These are phyloP conservation scores for Tridacna crocea DNA, from an alignment of 2,888 invertebrate genomes.

Conservation along the genomic window DNA sequence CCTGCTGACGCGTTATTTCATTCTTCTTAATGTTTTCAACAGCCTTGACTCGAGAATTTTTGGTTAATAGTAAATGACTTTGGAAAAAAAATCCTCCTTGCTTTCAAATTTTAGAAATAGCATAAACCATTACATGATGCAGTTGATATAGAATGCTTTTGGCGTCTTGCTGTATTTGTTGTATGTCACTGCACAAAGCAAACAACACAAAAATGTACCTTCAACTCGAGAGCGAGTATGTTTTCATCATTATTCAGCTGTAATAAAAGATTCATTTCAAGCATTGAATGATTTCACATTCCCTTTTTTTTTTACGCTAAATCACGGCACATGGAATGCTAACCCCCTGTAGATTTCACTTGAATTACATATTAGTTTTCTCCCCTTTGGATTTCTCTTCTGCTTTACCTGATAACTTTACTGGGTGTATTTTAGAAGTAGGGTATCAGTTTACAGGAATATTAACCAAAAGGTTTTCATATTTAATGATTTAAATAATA, in stretches of 20 bases:
- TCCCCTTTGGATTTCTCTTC: background rate
- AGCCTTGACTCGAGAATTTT: too few relatives aligned
- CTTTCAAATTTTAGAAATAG: too few relatives aligned
- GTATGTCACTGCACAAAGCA: background rate
- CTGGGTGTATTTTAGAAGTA: too few relatives aligned
- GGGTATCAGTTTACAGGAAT: too few relatives aligned
- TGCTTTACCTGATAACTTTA: too few relatives aligned
- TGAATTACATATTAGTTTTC: background rate
- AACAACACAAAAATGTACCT: background rate
- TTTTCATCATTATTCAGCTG: background rate
- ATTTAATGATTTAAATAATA: too few relatives aligned
- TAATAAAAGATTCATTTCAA: background rate
- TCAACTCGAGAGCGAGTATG: background rate
- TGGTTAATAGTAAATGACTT: too few relatives aligned
- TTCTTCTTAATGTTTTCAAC: too few relatives aligned
- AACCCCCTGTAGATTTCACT: conserved; percentile 26
- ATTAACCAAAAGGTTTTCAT: too few relatives aligned
- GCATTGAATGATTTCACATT: background rate
- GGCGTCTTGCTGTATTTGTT: background rate
- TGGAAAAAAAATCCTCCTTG: too few relatives aligned
- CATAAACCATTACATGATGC: background rate
- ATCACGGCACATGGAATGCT: conserved; percentile 28
- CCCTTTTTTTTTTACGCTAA: conserved; percentile 1
- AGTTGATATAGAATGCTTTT: background rate
- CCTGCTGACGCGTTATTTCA: too few relatives aligned